Base-by-base conservation (phyloP, 2,888 invertebrate genomes). In the Augochlorella aurata region DNA sequence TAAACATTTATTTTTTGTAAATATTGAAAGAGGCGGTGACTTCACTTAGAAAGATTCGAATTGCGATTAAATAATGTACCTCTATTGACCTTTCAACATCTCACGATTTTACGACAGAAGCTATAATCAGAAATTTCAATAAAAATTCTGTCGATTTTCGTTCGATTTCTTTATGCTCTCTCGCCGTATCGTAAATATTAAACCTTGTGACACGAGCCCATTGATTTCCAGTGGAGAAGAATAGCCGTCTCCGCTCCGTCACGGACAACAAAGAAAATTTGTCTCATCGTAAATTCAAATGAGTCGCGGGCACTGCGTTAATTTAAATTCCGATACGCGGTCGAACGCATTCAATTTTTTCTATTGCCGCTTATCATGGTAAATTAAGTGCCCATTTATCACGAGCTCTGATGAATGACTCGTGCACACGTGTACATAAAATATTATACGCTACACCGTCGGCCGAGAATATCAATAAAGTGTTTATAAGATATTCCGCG, bases 211-310 rank as follows among this genome's bases (percentile, higher is more conserved):
- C 58, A 66, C 70, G 49, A 3, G 8, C 24, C 45, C 1, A 74
- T 81, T 58, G 75, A 81, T 75, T 74, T 71, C 38, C 50, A 18
- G 18, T 54, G 61, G 70, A 8, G 52, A 74, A 71, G 45, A 52
- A 63, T 61, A 16, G 44, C 52, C 47, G 52, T 18, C 52, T 45
- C 44, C n/a, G 45, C 9, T 65, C n/a, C 12, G 67, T 75, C 54
- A 16, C 72, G 10, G 49, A 50, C 29, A 52, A 58, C 67, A n/a
- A 75, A 54, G 67, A 77, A 79, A 82, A 75, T 85, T 70, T 70
- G 82, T 77, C 81, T 75, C 85, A 79, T 84, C 75, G 85, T 77
- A 86, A 86, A 87, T 85, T 87, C 75, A 87, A 87, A 84, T 82
- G 79, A 85, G 76, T 78, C 81, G 58, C 9, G 18, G 18, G 29